Evolutionary conservation across 2,888 invertebrate species (phyloP).

Genomic region (Erebia aethiops): DNA sequence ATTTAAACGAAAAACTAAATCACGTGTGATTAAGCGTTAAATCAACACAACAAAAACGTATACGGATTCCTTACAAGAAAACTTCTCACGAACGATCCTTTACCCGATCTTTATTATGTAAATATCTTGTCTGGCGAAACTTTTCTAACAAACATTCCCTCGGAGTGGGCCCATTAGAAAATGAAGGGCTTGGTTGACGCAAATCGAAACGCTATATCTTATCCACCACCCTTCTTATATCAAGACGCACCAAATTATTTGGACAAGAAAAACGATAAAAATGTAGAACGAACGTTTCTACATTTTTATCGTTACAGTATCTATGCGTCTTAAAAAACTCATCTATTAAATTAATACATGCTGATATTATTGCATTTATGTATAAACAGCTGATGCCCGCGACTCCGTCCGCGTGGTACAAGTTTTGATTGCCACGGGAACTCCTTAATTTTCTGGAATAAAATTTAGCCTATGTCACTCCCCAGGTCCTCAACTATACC

Average conservation of each 20-base stretch:
- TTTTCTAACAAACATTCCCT: constrained; percentile 20
- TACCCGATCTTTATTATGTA: constrained; percentile 22
- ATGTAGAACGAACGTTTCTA: background rate
- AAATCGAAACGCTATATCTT: constrained; percentile 3
- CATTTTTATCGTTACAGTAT: background rate
- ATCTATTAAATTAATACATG: too few species aligned
- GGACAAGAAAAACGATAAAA: background rate
- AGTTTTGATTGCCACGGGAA: too few species aligned
- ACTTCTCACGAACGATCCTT: constrained; percentile 15
- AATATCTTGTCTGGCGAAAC: constrained; percentile 18
- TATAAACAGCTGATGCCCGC: too few species aligned
- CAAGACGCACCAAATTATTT: constrained; percentile 5
- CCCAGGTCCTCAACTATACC: too few species aligned
- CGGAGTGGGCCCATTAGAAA: constrained; percentile 19
- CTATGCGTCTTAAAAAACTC: too few species aligned
- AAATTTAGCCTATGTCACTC: too few species aligned
- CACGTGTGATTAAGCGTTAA: constrained; percentile 3
- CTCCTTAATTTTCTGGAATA: too few species aligned
- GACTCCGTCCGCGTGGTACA: too few species aligned
- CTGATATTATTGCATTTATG: too few species aligned
- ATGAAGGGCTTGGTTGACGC: constrained; percentile 10
- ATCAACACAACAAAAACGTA: constrained; percentile 17
- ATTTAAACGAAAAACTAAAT: background rate
- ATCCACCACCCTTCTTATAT: background rate
- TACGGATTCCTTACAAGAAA: constrained; percentile 18